These are phyloP conservation scores for Pluvialis apricaria DNA, from an alignment of 2,113 vertebrate species.

Conservation along the genomic window DNA sequence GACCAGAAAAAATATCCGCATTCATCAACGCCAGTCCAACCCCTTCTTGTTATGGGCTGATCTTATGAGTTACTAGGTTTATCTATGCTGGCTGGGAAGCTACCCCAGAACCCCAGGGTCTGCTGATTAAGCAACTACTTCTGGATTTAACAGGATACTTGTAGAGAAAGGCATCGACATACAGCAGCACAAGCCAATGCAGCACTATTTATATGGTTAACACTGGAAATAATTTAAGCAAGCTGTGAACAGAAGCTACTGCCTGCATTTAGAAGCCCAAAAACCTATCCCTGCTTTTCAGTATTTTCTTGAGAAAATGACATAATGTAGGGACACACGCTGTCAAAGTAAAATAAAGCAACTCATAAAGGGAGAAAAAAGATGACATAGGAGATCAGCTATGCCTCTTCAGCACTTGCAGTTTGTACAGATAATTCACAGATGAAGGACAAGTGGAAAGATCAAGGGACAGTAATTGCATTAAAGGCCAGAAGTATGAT, in stretches of 20 bases:
- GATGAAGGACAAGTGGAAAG: neutral
- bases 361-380: neutral
- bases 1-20: fast-evolving
- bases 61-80: neutral
- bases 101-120: neutral
- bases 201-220: neutral
- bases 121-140: neutral
- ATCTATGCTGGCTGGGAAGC: neutral
- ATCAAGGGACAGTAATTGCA: neutral
- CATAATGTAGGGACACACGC: neutral
- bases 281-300: neutral
- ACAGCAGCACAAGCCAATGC: neutral
- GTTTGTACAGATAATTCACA: neutral
- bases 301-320: neutral
- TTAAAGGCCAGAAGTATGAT: neutral
- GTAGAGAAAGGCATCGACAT: neutral
- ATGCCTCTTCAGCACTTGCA: neutral
- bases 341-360: neutral
- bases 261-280: neutral
- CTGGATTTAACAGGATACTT: neutral
- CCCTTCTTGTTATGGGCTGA: neutral
- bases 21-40: neutral
- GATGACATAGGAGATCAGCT: neutral
- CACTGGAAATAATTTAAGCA: neutral
- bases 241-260: neutral